Base-by-base conservation (phyloP, 2,888 invertebrate species). In the Pammene aurita region DNA sequence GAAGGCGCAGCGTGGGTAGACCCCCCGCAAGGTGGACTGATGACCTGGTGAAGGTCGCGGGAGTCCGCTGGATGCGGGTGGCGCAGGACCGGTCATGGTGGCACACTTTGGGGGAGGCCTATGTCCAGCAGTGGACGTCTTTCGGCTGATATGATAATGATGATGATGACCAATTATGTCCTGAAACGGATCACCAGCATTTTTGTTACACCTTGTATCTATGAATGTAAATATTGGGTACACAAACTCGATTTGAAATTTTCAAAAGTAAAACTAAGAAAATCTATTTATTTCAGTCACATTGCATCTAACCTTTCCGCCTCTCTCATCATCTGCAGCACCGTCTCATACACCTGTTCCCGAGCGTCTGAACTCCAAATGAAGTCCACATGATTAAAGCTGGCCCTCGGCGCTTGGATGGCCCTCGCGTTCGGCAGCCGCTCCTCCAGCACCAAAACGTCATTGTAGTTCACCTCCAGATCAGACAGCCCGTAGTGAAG, bases 331-430 rank as follows among this genome's bases (percentile, higher is more conserved):
- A 71, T 52, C 0, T 41, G 42, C 4, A 86, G 26, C 0, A 86
- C 0, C 2, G 57, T 71, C n/a, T 80, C 77, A 50, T 82, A 84
- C 0, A 86, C 42, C 35, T 76, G 64, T 0, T 72, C 71, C 44
- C 61, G 81, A 0, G 73, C 83, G 56, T 83, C 79, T 0, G 42
- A 67, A 0, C 77, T 81, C 87, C 86, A 87, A n/a, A 84, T 74
- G 63, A 83, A 87, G 44, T 86, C 86, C 4, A 74, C 77, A 72
- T 87, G 86, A 63, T 80, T 81, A 46, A 87, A 88, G 0, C 69
- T 70, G 0, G 74, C 70, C 9, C 83, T 75, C 0, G 70, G 72
- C 2, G 75, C 75, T 66, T 74, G 67, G 18, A 72, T 70, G 0
- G 76, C 72, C 0, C 76, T 63, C 0, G 79, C 75, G 57, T 84